A percentile compares a stretch with the other conserved stretches of the same genome.
phyloP scores from a whole-genome alignment of 2,888 invertebrate species.

The Chloroclystis v-ata region DNA sequence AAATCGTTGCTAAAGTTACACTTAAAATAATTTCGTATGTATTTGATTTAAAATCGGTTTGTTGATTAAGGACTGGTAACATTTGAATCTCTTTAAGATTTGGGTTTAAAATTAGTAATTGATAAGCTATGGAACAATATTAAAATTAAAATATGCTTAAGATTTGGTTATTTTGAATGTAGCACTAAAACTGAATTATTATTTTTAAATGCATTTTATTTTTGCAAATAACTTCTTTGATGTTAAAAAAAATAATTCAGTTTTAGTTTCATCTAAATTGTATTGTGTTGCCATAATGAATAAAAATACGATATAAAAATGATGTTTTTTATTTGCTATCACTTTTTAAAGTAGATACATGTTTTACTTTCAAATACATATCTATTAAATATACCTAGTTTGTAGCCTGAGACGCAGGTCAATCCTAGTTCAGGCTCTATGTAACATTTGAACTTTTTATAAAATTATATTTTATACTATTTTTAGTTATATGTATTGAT shows the following conservation, averaged over 20 bases:
- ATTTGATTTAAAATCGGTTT: conserved; percentile 1
- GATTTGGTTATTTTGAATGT: conserved; percentile 8
- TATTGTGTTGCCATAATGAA: conserved; percentile 46
- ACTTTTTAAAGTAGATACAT: neutral
- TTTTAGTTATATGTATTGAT: too few relatives aligned
- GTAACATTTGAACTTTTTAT: too few relatives aligned
- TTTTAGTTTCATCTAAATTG: conserved; percentile 26
- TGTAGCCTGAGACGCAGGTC: too few relatives aligned
- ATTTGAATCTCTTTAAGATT: conserved; percentile 14
- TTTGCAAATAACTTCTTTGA: neutral
- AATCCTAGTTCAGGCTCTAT: too few relatives aligned
- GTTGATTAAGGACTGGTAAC: neutral
- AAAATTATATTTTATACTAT: too few relatives aligned
- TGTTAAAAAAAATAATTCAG: conserved; percentile 12
- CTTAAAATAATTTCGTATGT: neutral
- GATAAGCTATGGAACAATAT: conserved; percentile 8
- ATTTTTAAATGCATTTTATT: neutral
- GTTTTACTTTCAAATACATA: too few relatives aligned
- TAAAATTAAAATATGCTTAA: conserved; percentile 2
- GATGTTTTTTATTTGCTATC: conserved; percentile 49
- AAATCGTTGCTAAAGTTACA: neutral
- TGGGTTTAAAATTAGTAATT: conserved; percentile 14
- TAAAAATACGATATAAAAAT: conserved; percentile 39
- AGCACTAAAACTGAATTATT: neutral
- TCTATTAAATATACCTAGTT: too few relatives aligned